phyloP scores from a whole-genome alignment of 2,888 invertebrate species.

The Malthinus seriepunctatus region DNA sequence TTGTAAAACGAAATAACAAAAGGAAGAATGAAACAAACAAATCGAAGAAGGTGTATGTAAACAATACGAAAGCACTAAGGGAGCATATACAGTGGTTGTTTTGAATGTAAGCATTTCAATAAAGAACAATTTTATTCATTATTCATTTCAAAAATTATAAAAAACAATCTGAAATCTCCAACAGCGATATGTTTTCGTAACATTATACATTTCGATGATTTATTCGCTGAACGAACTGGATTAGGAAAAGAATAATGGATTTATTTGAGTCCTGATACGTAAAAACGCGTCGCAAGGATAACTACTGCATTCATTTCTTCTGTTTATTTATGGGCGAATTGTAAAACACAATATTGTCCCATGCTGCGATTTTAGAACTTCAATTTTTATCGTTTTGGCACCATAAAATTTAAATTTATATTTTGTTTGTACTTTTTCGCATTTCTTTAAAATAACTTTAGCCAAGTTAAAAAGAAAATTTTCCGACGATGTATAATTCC shows the following conservation, averaged over 20 bases:
- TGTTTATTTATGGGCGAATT: slow-evolving; percentile 42
- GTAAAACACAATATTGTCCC: slow-evolving; percentile 37
- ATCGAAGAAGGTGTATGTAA: no score
- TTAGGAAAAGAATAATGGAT: slow-evolving; percentile 45
- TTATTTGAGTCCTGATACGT: slow-evolving; percentile 41
- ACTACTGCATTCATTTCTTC: slow-evolving; percentile 44
- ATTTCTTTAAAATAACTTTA: slow-evolving; percentile 5
- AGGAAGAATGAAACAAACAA: no score
- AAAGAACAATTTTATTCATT: slow-evolving; percentile 17
- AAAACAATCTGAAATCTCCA: slow-evolving; percentile 31
- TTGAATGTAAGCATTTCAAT: no score
- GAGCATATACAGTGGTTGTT: no score
- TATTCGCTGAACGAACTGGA: slow-evolving; percentile 40
- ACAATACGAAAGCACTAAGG: no score
- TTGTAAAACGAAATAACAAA: background rate
- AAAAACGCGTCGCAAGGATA: slow-evolving; percentile 43
- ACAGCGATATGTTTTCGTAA: slow-evolving; percentile 36
- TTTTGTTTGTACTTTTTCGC: slow-evolving; percentile 18
- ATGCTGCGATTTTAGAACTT: slow-evolving; percentile 35
- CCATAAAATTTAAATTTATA: slow-evolving; percentile 34
- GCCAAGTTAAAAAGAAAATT: background rate
- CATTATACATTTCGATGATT: slow-evolving; percentile 39
- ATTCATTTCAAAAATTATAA: slow-evolving; percentile 26
- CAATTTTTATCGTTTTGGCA: slow-evolving; percentile 45
- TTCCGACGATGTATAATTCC: no score